Evolutionary conservation across 2,888 invertebrate genomes (phyloP).

Genomic region (Oasisia sp.): DNA sequence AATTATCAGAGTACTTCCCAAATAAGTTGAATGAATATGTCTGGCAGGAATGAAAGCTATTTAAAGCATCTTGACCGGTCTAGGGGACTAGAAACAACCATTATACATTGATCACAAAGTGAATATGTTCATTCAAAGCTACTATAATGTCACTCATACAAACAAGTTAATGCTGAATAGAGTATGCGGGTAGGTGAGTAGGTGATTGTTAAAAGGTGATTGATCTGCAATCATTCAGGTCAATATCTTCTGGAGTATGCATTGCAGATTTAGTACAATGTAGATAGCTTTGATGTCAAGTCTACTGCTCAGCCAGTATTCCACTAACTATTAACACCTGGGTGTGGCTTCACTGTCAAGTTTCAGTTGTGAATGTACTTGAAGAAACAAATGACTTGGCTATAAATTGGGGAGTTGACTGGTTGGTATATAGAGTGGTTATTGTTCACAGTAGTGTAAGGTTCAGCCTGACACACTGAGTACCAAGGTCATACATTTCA

Average conservation of each 20-base stretch:
- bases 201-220: not conserved
- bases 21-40: not conserved
- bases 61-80: not conserved
- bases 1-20: not conserved
- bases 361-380: slow-evolving; percentile 3
- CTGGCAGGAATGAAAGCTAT: not conserved
- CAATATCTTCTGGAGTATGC: not conserved
- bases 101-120: not conserved
- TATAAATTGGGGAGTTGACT: not conserved
- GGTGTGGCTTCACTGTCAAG: not conserved
- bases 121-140: not conserved
- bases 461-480: not conserved
- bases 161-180: not conserved
- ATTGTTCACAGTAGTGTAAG: not conserved
- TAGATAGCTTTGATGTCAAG: not conserved
- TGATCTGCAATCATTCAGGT: not conserved
- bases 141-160: not conserved
- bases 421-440: too few species aligned
- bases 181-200: not conserved
- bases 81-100: not conserved
- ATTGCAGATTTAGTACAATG: not conserved
- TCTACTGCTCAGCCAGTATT: not conserved
- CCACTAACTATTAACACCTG: not conserved
- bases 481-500: not conserved
- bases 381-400: not conserved